Percentiles rank a stretch among this genome's conserved stretches.
Evolutionary conservation across 1,140 invertebrate species (phyloP).

Genomic region (Ceratitis capitata): DNA sequence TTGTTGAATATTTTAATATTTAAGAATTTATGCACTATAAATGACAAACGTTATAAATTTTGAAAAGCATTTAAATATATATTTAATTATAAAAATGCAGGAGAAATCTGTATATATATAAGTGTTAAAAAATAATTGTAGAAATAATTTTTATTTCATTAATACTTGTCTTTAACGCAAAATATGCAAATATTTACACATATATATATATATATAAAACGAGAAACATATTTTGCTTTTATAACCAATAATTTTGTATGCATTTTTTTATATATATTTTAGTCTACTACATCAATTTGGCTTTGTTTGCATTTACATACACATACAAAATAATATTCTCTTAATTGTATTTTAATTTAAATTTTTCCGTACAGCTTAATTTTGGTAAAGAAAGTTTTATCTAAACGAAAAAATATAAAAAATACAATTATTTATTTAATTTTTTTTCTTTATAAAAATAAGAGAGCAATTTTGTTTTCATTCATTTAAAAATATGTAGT

Average conservation of each 20-base stretch:
- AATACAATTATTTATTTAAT: not conserved
- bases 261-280: not conserved
- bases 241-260: not conserved
- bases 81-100: not conserved
- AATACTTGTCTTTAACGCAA: not conserved
- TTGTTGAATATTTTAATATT: too few relatives aligned
- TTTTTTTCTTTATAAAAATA: not conserved
- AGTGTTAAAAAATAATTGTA: not conserved
- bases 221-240: not conserved
- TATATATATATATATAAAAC: not conserved
- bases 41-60: too few relatives aligned
- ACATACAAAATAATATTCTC: not conserved
- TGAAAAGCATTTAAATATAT: too few relatives aligned
- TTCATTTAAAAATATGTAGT: conserved; percentile 15
- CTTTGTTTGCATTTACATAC: not conserved
- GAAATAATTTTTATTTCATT: not conserved
- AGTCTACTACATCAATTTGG: not conserved
- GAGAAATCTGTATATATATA: not conserved
- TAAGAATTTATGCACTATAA: too few relatives aligned
- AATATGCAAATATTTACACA: not conserved
- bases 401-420: not conserved
- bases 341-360: not conserved
- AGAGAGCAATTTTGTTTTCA: not conserved
- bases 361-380: not conserved
- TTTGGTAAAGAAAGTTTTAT: not conserved